Base-by-base conservation (phyloP, 2,113 vertebrate genomes). In the Microtus ochrogaster region DNA sequence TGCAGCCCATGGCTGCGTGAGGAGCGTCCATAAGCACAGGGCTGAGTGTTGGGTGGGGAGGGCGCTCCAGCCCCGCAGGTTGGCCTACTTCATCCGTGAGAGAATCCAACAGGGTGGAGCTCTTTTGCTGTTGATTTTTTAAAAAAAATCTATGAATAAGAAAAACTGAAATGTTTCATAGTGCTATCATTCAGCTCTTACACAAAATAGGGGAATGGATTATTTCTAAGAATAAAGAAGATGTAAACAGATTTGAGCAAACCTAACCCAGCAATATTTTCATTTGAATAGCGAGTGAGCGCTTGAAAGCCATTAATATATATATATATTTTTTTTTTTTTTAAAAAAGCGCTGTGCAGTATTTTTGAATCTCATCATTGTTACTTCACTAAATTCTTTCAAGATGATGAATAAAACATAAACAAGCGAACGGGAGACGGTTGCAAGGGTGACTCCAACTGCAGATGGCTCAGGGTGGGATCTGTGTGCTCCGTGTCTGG, bases 351-450 rank as follows among this genome's bases (percentile, higher is more conserved):
- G 44, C 70, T 4, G 39, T 26, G 36, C 2, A 6, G 92, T 90
- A 52, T 44, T 77, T 97, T 92, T 77, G 21, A 41, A 86, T 94
- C 30, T 70, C 55, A 63, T 58, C 39, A n/a, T 85, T 97, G 66
- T 92, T 95, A 84, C 87, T 98, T 97, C 94, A 86, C 92, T 39
- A 28, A 66, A 74, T 90, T 47, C 52, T 96, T 98, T 5, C 76
- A 79, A 72, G 93, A 92, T 76, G 73, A 81, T 91, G 96, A 97
- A 90, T 90, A 97, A 97, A 98, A 61, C 96, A 91, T 92, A 94
- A 97, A 96, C 58, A 89, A 89, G 52, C 66, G 79, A 92, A 94
- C 47, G 52, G 3, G 36, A 49, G 79, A 47, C 89, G 91, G 97
- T 94, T 97, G 33, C 93, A 26, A 0, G 0, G 91, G 14, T 33